Evolutionary conservation across 2,113 vertebrate genomes (phyloP).

Genomic region (Alosa alosa): DNA sequence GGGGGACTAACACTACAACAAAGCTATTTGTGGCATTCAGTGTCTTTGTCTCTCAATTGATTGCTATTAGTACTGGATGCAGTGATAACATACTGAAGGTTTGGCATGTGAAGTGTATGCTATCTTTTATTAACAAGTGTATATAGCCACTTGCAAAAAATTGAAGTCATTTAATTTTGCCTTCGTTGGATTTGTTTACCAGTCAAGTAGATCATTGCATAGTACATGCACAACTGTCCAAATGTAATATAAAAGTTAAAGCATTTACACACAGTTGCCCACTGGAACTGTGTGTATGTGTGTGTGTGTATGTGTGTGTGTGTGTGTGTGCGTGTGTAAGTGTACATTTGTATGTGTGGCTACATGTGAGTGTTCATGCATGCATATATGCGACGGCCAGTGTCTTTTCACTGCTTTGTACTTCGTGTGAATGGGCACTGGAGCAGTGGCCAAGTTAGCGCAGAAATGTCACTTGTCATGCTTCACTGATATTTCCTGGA

Average conservation of each 20-base stretch:
- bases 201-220: not conserved
- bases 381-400: not conserved
- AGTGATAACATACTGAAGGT: not conserved
- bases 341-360: not conserved
- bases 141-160: not conserved
- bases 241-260: not conserved
- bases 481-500: constrained; percentile 27
- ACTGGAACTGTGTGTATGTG: not conserved
- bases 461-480: constrained; percentile 21
- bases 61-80: not conserved
- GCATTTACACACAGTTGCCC: not conserved
- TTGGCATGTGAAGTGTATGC: not conserved
- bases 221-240: not conserved
- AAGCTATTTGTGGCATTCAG: not conserved
- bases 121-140: not conserved
- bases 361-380: constrained; percentile 6
- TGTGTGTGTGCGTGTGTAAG: not conserved
- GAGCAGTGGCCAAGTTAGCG: not conserved
- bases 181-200: not conserved
- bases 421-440: not conserved
- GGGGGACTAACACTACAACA: too few relatives aligned
- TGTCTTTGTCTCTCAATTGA: not conserved
- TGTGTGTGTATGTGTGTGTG: not conserved
- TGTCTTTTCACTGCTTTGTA: constrained; percentile 2
- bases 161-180: not conserved